These are phyloP conservation scores for Mycalesis mineus DNA, from an alignment of 2,888 invertebrate species.

Conservation along the genomic window DNA sequence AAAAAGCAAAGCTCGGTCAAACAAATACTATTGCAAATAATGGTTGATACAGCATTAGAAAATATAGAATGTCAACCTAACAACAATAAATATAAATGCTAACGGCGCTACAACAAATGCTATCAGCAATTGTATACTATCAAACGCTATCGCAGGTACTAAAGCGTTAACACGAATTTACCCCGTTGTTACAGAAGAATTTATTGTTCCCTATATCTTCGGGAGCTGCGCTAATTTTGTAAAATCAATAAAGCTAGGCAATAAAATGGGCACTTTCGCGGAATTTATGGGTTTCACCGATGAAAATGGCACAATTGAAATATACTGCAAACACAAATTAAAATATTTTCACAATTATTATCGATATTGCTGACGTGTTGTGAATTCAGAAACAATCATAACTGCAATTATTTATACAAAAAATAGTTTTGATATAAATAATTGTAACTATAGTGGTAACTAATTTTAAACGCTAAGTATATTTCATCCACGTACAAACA, in stretches of 20 bases:
- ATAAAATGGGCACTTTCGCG: slow-evolving; percentile 8
- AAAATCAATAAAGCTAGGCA: slow-evolving; percentile 15
- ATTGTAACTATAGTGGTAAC: no score
- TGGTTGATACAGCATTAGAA: neutral
- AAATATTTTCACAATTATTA: neutral
- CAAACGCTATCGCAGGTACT: neutral
- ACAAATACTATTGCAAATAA: neutral
- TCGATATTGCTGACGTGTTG: neutral
- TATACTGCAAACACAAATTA: neutral
- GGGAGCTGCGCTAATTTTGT: slow-evolving; percentile 5
- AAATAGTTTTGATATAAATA: no score
- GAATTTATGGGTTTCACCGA: slow-evolving; percentile 8
- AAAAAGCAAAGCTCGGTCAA: no score
- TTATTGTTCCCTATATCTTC: neutral
- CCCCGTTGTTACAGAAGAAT: neutral
- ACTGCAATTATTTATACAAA: no score
- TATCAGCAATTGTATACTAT: neutral
- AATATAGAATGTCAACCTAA: neutral
- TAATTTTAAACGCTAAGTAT: no score
- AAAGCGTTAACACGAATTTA: neutral
- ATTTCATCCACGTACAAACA: no score
- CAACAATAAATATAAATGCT: neutral
- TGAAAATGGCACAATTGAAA: slow-evolving; percentile 1
- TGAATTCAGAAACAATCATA: no score
- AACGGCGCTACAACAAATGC: neutral